phyloP scores from a whole-genome alignment of 1,140 invertebrate species.

The Scylla paramamosain region DNA sequence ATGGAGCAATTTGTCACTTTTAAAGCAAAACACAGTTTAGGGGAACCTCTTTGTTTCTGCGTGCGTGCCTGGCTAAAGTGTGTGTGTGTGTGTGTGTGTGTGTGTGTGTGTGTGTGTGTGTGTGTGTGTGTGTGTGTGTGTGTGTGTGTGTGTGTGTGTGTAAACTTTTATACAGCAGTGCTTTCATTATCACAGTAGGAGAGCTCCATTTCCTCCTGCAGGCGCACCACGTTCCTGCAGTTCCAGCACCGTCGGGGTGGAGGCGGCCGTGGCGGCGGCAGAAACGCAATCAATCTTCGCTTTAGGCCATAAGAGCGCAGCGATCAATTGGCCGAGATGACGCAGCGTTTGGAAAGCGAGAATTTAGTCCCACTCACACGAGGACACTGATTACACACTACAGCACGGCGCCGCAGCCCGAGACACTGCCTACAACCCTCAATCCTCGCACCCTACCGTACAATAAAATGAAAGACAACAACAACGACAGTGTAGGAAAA shows the following conservation, averaged over 20 bases:
- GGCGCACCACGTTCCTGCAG: background rate
- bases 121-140: conserved; percentile 20
- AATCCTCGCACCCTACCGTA: background rate
- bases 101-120: conserved; percentile 11
- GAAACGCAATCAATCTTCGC: conserved; percentile 6
- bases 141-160: conserved; percentile 20
- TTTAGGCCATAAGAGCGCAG: conserved; percentile 11
- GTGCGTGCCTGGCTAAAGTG: background rate
- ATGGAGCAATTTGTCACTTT: background rate
- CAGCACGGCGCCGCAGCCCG: background rate
- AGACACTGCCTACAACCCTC: background rate
- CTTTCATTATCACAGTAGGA: conserved; percentile 22
- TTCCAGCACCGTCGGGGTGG: background rate
- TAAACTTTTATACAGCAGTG: background rate
- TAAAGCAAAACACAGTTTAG: background rate
- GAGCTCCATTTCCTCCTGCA: background rate
- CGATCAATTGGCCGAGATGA: conserved; percentile 12
- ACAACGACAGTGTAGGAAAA: background rate
- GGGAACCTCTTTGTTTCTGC: background rate
- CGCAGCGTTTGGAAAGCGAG: conserved; percentile 10
- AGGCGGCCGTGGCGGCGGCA: background rate
- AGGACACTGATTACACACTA: background rate
- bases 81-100: background rate
- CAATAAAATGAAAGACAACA: background rate
- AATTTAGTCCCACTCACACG: background rate